Conservation (phyloP, 2,113 vertebrate genomes). For the Boleophthalmus pectinirostris region DNA sequence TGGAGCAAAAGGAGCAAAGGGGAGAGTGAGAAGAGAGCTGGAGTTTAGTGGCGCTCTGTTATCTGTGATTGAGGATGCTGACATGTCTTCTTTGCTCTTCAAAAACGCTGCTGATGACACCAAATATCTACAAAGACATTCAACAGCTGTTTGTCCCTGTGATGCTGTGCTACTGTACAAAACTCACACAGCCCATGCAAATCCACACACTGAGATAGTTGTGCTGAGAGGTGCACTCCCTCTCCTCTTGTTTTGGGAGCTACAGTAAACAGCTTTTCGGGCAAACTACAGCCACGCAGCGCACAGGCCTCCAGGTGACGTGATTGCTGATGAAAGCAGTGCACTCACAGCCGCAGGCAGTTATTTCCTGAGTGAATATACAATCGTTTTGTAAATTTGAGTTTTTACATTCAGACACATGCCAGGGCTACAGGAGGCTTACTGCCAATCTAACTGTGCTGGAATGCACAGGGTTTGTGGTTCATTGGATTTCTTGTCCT, state of each 20-base stretch:
- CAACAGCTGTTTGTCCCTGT: constrained; percentile 73
- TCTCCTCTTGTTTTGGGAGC: constrained; percentile 34
- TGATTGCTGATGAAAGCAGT: background rate
- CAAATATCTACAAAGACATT: constrained; percentile 63
- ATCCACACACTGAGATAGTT: constrained; percentile 26
- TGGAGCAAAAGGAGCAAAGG: constrained; percentile 49
- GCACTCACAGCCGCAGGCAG: background rate
- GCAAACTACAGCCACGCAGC: constrained; percentile 14
- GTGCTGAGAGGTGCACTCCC: constrained; percentile 55
- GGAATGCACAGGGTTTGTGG: constrained; percentile 11
- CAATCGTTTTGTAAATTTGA: background rate
- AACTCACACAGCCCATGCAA: constrained; percentile 38
- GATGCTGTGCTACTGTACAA: constrained; percentile 43
- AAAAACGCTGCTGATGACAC: constrained; percentile 65
- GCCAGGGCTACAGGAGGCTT: background rate
- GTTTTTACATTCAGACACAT: constrained; percentile 12
- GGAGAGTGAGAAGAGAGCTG: constrained; percentile 37
- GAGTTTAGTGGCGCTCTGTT: constrained; percentile 64
- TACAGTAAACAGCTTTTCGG: constrained; percentile 32
- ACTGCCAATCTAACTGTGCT: constrained; percentile 7
- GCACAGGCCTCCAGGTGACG: constrained; percentile 23
- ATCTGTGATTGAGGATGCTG: constrained; percentile 66
- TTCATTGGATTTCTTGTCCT: constrained; percentile 21
- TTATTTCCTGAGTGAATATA: background rate
- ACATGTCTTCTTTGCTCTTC: constrained; percentile 65